Evolutionary conservation across 2,888 invertebrate species (phyloP), one percentile per base, ranked within the genome.

Genomic region (Dynastes tityus): DNA sequence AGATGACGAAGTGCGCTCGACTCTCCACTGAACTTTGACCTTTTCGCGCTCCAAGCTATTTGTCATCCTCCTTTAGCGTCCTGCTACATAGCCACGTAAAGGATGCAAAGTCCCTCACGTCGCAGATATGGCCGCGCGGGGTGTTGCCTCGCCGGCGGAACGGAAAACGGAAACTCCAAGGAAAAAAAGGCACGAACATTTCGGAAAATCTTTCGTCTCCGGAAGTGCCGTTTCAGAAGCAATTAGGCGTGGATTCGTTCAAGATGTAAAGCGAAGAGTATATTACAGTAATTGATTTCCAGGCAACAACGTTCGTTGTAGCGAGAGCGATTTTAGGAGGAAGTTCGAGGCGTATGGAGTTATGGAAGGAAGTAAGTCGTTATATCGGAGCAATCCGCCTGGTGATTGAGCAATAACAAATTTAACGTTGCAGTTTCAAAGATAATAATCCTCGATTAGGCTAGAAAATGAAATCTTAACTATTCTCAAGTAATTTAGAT

Each of bases 1-100:
- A 74, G 61, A 74, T 74, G 73, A 74, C 73, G 27, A 58, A 74
- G 73, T 45, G 22, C 45, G 58, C 73, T 45, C 40, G 51, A 16
- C 68, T 67, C 68, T 68, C 67, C 2, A 61, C 45, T 76, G 76
- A 76, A 76, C 76, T 76, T 68, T 76, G 76, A 76, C 76, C 76
- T 76, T 76, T 67, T 53, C 37, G 16, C 55, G 76, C 67, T 76
- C 49, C 37, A 29, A 68, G 67, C 55, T 68, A 68, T 76, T 76
- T 61, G 76, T 76, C 67, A 65, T 76, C 67, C 67, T 76, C 63
- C 22, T 67, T 55, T 67, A 9, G 55, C 51, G 29, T 22, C 40
- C n/a, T 40, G 16, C 45, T 61, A 22, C 49, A 11, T 61, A 11
- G 32, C 58, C 58, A 4, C 22, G 73, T 22, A 49, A 13, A 74